Evolutionary conservation across 2,113 vertebrate genomes (phyloP), one percentile per base, ranked within the genome.

Genomic region (Oreochromis aureus): DNA sequence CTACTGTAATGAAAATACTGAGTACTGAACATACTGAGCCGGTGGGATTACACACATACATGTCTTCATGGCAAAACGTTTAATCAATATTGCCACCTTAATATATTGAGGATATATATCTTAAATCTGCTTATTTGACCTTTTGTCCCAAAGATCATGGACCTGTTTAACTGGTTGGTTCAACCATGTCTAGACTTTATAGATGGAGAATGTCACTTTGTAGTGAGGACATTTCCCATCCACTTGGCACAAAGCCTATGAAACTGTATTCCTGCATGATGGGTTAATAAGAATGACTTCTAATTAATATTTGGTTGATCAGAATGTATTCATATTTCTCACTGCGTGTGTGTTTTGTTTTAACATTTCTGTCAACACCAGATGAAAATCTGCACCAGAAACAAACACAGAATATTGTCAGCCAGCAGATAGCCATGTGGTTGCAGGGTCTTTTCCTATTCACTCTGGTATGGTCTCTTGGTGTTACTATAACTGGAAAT

Each of bases 361-460:
- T 10, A 80, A 59, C 24, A 5, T 90, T 86, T 12, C 34, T 89
- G 27, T 90, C 56, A 87, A 22, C 84, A 10, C 19, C 56, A 99
- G 98, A 98, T 97, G 98, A 98, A 95, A 96, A 99, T 92, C 53
- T 24, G 48, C 55, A 3, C 61, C 87, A 0, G 83, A 90, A 16
- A 90, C 96, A 46, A 46, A 46, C 46, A 2, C 95, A 97, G 91
- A 78, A 59, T 9, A 87, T 97, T 95, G 95, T 98, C 61, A 97
- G 94, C 86, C 97, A 98, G 86, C 97, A 98, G 46, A 96, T 97
- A 81, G 96, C 93, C 80, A 94, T 96, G 30, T 99, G 98, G 98
- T 97, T 99, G 16, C 98, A 98, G 89, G 96, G 96, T 5, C 94
- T 98, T 2, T 98, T 99, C 87, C 95, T 99, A 27, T 99, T 99